Percentiles rank a stretch among this genome's conserved stretches.
These are phyloP conservation scores for Petrosia ficiformis DNA, from an alignment of 37 sponge, comb jelly and placozoan species.

Conservation along the genomic window DNA sequence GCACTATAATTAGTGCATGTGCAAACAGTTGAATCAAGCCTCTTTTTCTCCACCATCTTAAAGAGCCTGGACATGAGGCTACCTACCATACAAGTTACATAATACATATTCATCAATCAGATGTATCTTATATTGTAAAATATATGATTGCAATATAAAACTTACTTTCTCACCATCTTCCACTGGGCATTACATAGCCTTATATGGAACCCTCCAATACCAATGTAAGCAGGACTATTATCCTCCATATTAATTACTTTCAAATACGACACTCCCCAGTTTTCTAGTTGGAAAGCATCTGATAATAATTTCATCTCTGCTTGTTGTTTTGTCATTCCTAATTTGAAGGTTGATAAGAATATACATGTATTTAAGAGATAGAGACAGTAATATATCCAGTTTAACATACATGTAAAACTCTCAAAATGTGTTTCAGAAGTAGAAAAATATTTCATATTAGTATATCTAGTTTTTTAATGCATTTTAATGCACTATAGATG, in stretches of 20 bases:
- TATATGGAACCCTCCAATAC: slow-evolving; percentile 2
- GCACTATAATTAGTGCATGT: too few relatives aligned
- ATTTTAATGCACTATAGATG: too few relatives aligned
- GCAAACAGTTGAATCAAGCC: too few relatives aligned
- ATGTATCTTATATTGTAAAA: not conserved
- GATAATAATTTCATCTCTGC: not conserved
- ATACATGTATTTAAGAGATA: not conserved
- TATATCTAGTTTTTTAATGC: too few relatives aligned
- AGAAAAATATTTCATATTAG: not conserved
- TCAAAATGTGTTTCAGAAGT: too few relatives aligned
- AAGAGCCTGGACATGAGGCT: too few relatives aligned
- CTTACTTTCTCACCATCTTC: slow-evolving; percentile 1
- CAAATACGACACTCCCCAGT: slow-evolving; percentile 6
- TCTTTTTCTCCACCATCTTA: too few relatives aligned
- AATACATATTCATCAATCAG: not conserved
- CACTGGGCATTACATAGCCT: slow-evolving; percentile 3
- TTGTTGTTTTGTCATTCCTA: too few relatives aligned
- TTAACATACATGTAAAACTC: not conserved
- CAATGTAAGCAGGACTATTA: not conserved
- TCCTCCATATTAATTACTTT: not conserved
- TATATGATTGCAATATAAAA: not conserved
- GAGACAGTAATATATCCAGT: not conserved
- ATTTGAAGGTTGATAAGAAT: too few relatives aligned
- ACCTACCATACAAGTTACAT: too few relatives aligned
- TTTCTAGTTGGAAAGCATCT: not conserved